phyloP scores from a whole-genome alignment of 2,888 invertebrate genomes.

The Eupeodes latifasciatus region DNA sequence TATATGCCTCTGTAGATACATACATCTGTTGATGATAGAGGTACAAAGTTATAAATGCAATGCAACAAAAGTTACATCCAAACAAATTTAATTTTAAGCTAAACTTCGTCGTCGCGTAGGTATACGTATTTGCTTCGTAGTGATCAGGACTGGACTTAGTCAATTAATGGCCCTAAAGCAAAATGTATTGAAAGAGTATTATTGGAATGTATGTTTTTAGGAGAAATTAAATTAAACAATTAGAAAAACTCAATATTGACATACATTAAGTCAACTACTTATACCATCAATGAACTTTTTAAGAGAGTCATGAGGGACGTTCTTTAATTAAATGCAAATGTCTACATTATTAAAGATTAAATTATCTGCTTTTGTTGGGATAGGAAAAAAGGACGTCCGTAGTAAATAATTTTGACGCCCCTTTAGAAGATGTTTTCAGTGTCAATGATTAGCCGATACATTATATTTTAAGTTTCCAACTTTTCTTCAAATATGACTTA shows the following conservation, averaged over 20 bases:
- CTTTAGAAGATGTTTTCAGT: neutral
- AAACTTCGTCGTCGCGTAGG: too few relatives aligned
- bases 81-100: constrained; percentile 39
- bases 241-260: too few relatives aligned
- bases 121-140: neutral
- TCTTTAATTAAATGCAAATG: too few relatives aligned
- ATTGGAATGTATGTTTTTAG: too few relatives aligned
- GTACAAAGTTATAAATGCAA: neutral
- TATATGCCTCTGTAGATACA: neutral
- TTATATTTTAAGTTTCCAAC: neutral
- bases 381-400: too few relatives aligned
- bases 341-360: too few relatives aligned
- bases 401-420: neutral
- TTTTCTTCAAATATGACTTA: constrained; percentile 41
- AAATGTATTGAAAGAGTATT: neutral
- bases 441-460: neutral
- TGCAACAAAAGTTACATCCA: constrained; percentile 10
- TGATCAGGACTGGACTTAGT: constrained; percentile 3
- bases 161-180: neutral
- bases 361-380: too few relatives aligned
- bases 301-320: too few relatives aligned
- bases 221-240: too few relatives aligned
- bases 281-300: too few relatives aligned
- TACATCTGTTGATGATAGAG: neutral
- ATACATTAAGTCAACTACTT: too few relatives aligned